Evolutionary conservation across 2,113 vertebrate genomes (phyloP), one percentile per base, ranked within the genome.

Genomic region (Nothocercus julius): DNA sequence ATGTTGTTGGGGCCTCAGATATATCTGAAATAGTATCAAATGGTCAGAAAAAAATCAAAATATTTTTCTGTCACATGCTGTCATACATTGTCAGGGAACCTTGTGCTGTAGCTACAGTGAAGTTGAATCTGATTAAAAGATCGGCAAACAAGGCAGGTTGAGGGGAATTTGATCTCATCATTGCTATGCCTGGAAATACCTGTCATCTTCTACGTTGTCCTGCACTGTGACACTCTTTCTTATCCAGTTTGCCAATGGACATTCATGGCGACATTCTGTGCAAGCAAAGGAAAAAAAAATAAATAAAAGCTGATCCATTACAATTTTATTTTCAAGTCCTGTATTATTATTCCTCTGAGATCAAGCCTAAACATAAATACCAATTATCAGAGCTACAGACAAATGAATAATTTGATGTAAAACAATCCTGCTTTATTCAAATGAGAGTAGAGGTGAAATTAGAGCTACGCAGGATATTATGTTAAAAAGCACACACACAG

Each of bases 91-190:
- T 98, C 97, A 98, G 90, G 70, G 92, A 95, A 92, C 87, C 93
- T 89, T 61, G 87, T 85, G 95, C 90, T 93, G 36, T 58, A 96
- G 96, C 96, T 92, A 84, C 90, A 95, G 90, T 96, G 90, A 88
- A 97, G 96, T 89, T 97, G 97, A 97, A 98, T 97, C 96, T 82
- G 96, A 97, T 97, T 93, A 97, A 97, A 98, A 97, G 97, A 98
- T 97, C 98, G 97, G 96, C 96, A 97, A 98, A 98, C 96, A 96
- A 98, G 97, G 97, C 97, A 97, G 97, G 97, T 97, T 98, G 97
- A 91, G 97, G 96, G 95, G 95, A 95, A 92, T 97, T 94, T 97
- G 97, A 97, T 97, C 97, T 95, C 97, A 95, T 97, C 96, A 96
- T 96, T 86, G 92, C 97, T 96, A 92, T 96, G 97, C 96, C 96